These are phyloP conservation scores for Hestina assimilis DNA, from an alignment of 1,140 invertebrate genomes.

Conservation along the genomic window DNA sequence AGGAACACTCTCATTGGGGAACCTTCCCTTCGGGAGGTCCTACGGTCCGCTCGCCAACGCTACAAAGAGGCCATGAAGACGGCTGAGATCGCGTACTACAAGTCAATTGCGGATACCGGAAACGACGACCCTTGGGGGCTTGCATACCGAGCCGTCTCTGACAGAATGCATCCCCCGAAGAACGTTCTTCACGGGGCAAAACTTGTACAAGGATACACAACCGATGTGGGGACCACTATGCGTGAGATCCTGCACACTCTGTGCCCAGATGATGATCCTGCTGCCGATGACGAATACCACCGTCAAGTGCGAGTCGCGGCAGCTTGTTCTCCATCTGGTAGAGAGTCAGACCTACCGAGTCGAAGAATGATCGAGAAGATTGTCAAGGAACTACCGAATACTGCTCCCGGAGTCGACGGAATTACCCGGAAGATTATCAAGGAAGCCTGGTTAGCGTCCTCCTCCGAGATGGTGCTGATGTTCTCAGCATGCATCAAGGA, in stretches of 20 bases:
- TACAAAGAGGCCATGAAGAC: background rate
- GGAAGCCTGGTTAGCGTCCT: background rate
- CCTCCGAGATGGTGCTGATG: constrained; percentile 7
- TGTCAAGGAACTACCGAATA: constrained; percentile 4
- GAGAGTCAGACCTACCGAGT: background rate
- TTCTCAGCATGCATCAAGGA: constrained; percentile 38
- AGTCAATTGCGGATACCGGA: background rate
- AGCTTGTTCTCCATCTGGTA: background rate
- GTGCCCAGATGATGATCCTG: constrained; percentile 1
- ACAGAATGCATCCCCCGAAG: background rate
- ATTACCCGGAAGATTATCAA: constrained; percentile 36
- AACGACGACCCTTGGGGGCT: background rate
- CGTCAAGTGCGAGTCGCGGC: background rate
- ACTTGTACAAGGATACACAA: background rate
- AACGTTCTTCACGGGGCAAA: background rate
- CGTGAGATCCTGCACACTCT: background rate
- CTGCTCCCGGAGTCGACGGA: constrained; percentile 42
- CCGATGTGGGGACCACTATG: background rate
- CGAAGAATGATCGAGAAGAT: background rate
- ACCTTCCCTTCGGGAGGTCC: background rate
- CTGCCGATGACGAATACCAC: constrained; percentile 3
- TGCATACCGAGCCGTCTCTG: background rate
- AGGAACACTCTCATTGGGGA: background rate
- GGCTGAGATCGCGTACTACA: background rate
- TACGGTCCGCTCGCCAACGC: background rate